phyloP scores from a whole-genome alignment of 37 sponge, comb jelly and placozoan genomes.

The Spongia lamella region DNA sequence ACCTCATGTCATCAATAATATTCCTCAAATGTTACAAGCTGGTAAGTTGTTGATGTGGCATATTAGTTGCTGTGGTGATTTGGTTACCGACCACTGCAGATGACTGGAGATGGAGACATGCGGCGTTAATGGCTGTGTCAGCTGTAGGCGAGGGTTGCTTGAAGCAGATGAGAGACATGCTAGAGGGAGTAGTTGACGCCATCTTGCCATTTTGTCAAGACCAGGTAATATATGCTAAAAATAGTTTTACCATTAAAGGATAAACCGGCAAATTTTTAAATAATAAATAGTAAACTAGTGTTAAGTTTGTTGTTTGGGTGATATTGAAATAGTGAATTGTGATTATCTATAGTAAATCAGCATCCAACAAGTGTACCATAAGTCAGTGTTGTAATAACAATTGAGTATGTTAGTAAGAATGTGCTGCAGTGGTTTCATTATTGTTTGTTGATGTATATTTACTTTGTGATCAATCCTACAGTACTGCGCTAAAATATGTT shows the following conservation, averaged over 20 bases:
- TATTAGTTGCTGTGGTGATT: neutral
- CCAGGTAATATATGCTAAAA: conserved; percentile 24
- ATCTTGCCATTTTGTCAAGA: conserved; percentile 88
- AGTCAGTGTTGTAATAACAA: no score
- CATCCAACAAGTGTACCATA: neutral
- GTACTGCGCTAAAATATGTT: no score
- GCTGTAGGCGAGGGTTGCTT: conserved; percentile 96
- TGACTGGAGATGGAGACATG: conserved; percentile 90
- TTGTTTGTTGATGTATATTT: no score
- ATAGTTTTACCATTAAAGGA: neutral
- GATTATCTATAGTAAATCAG: neutral
- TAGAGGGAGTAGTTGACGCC: conserved; percentile 70
- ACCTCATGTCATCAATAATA: conserved; percentile 83
- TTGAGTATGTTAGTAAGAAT: no score
- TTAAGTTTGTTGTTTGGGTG: neutral
- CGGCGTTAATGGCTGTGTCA: conserved; percentile 92
- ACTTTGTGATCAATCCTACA: no score
- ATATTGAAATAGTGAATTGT: neutral
- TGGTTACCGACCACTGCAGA: conserved; percentile 34
- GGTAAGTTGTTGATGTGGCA: conserved; percentile 29
- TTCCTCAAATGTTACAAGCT: conserved; percentile 82
- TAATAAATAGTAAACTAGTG: neutral
- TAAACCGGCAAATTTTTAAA: neutral
- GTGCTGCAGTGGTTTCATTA: no score
- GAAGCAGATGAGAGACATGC: conserved; percentile 83